These are phyloP conservation scores for Neotragus pygmaeus DNA, from an alignment of 2,113 vertebrate species.

Conservation along the genomic window DNA sequence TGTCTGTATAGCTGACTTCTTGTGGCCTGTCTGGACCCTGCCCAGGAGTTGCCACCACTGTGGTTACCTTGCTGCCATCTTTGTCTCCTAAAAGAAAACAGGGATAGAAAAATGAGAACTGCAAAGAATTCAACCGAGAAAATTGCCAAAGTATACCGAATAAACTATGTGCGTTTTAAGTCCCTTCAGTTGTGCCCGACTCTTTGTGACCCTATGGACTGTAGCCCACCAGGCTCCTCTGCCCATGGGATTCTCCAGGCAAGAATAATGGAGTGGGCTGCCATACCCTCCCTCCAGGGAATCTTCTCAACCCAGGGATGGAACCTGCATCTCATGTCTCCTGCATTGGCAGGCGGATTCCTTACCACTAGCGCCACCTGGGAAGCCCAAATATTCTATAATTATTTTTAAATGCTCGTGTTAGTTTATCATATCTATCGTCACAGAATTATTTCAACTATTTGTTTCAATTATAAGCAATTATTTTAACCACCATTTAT, in stretches of 20 bases:
- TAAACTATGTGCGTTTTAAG: background rate
- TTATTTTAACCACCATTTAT: constrained; percentile 21
- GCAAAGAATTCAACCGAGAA: background rate
- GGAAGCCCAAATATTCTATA: background rate
- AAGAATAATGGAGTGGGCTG: background rate
- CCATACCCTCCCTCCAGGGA: background rate
- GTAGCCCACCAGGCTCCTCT: background rate
- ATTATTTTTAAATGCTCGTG: constrained; percentile 7
- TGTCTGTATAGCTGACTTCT: constrained; percentile 99
- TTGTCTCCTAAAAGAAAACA: constrained; percentile 89
- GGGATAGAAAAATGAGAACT: background rate
- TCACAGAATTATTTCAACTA: background rate
- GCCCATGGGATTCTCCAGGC: background rate
- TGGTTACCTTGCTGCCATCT: constrained; percentile 98
- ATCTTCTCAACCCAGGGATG: background rate
- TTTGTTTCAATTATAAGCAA: constrained; percentile 17
- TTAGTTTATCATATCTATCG: constrained; percentile 1
- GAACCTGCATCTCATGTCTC: background rate
- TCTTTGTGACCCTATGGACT: background rate
- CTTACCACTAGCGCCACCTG: background rate
- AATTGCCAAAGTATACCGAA: background rate
- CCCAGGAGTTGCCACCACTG: constrained; percentile 97
- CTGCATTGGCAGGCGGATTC: background rate
- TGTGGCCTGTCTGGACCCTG: constrained; percentile 98
- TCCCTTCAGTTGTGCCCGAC: background rate